These are phyloP conservation scores for Gonioctena quinquepunctata DNA, from an alignment of 1,140 invertebrate genomes.

Conservation along the genomic window DNA sequence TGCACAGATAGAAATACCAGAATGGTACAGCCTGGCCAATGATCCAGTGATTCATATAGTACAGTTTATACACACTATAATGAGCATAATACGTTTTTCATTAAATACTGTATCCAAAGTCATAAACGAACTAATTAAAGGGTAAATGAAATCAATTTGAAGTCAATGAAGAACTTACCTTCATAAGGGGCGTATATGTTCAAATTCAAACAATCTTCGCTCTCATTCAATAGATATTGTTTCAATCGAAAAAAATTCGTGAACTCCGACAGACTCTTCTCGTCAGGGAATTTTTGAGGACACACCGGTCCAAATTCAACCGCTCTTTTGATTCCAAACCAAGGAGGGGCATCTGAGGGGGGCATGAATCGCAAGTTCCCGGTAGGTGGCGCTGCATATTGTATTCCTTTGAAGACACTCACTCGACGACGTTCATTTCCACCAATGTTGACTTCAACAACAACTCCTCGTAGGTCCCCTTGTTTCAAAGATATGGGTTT, in stretches of 20 bases:
- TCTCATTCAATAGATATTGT: constrained; percentile 73
- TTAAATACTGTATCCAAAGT: too few species aligned
- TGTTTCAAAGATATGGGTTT: constrained; percentile 46
- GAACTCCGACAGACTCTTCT: constrained; percentile 65
- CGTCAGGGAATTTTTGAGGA: constrained; percentile 74
- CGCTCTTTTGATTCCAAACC: constrained; percentile 56
- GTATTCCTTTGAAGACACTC: constrained; percentile 75
- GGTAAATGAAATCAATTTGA: too few species aligned
- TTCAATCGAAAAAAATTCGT: constrained; percentile 71
- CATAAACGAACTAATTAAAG: too few species aligned
- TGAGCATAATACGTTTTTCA: too few species aligned
- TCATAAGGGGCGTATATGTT: constrained; percentile 89
- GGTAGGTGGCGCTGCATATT: constrained; percentile 89
- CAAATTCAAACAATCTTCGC: constrained; percentile 90
- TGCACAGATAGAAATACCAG: too few species aligned
- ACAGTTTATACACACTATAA: too few species aligned
- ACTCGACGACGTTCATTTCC: constrained; percentile 60
- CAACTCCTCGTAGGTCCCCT: constrained; percentile 60
- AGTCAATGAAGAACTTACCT: constrained; percentile 57
- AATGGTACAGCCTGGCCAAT: too few species aligned
- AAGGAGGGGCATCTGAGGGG: constrained; percentile 63
- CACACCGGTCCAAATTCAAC: constrained; percentile 81
- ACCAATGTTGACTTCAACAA: constrained; percentile 60
- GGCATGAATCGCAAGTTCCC: constrained; percentile 83
- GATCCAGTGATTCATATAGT: too few species aligned